These are phyloP conservation scores for Limulus polyphemus DNA, from an alignment of 2,888 invertebrate genomes.

Conservation along the genomic window DNA sequence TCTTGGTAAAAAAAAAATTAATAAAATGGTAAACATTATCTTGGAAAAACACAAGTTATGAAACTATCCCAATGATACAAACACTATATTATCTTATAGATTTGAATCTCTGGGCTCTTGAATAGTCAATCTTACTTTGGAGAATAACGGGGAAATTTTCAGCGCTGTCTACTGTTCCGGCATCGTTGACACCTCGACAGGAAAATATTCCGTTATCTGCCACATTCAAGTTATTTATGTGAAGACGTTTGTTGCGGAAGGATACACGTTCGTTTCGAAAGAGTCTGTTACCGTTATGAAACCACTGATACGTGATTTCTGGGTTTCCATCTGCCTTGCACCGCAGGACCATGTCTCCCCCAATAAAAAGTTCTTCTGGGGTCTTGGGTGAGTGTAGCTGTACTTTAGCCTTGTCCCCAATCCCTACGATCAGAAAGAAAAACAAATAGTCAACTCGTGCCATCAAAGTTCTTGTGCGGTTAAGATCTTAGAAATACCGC, in stretches of 20 bases:
- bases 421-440: conserved; percentile 42
- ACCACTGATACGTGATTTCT: conserved; percentile 52
- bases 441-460: no score
- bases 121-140: conserved; percentile 37
- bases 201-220: conserved; percentile 59
- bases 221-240: conserved; percentile 43
- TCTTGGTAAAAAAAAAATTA: no score
- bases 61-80: no score
- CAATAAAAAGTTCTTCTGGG: conserved; percentile 40
- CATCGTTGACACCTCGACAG: conserved; percentile 55
- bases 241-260: conserved; percentile 48
- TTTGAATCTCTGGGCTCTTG: no score
- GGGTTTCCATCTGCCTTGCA: conserved; percentile 55
- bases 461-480: no score
- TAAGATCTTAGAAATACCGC: no score
- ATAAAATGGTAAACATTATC: no score
- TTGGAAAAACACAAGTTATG: no score
- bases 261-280: conserved; percentile 45
- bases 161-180: conserved; percentile 45
- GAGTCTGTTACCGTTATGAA: conserved; percentile 51
- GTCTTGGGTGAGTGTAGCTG: conserved; percentile 47
- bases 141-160: conserved; percentile 45
- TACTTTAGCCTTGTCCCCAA: conserved; percentile 46
- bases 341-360: conserved; percentile 45
- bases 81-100: no score